phyloP scores from a whole-genome alignment of 2,888 invertebrate species.

The Chirona hameri region DNA sequence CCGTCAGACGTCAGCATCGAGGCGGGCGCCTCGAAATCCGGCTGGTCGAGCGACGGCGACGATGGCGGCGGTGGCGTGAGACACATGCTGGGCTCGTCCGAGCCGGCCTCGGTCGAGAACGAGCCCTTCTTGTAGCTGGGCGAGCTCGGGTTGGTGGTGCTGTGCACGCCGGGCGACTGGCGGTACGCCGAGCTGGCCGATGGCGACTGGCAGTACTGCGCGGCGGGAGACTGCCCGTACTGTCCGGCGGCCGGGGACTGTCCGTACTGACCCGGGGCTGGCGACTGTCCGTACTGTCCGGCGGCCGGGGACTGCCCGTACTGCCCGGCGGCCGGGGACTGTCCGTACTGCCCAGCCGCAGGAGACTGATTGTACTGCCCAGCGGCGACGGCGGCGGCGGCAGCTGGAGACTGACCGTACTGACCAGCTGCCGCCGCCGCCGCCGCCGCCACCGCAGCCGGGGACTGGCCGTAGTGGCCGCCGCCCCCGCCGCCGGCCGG shows the following conservation, averaged over 20 bases:
- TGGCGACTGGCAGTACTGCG: slow-evolving; percentile 1
- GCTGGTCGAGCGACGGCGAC: slow-evolving; percentile 7
- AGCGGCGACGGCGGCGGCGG: too few relatives aligned
- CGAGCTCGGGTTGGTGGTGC: background rate
- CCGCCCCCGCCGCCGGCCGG: background rate
- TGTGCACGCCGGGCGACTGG: background rate
- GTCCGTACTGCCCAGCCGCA: background rate
- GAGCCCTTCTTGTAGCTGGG: background rate
- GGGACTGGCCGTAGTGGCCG: background rate
- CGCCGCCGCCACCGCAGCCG: background rate
- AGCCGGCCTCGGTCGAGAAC: background rate
- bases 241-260: background rate
- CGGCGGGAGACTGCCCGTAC: background rate
- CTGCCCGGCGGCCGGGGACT: background rate
- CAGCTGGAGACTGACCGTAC: background rate
- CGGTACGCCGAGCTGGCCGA: background rate
- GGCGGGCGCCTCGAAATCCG: slow-evolving; percentile 1
- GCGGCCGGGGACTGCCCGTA: background rate
- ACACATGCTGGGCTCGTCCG: background rate
- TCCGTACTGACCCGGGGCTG: background rate
- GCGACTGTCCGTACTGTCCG: background rate
- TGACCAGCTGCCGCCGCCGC: too few relatives aligned
- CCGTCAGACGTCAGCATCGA: slow-evolving; percentile 8
- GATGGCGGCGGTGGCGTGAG: background rate
- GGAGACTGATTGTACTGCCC: background rate